These are phyloP conservation scores for Menura novaehollandiae DNA, from an alignment of 2,113 vertebrate genomes.

Conservation along the genomic window DNA sequence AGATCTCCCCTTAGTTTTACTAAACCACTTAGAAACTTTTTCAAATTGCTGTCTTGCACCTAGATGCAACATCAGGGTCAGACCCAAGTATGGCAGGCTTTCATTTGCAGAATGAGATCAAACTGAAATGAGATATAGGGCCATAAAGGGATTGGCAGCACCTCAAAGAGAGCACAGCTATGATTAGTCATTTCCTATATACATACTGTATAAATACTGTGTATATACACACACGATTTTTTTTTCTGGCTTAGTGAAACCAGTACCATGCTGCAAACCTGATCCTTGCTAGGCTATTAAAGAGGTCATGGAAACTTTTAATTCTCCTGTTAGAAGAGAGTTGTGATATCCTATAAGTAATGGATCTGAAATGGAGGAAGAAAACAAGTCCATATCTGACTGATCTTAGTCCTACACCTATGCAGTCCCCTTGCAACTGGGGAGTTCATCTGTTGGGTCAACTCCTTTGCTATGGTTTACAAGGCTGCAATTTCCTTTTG, in stretches of 20 bases:
- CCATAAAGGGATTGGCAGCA: conserved; percentile 18
- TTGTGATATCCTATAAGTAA: not conserved
- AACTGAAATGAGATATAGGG: conserved; percentile 6
- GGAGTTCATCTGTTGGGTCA: not conserved
- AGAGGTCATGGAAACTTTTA: not conserved
- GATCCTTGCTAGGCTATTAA: not conserved
- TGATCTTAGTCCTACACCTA: not conserved
- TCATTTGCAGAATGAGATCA: not conserved
- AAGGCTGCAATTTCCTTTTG: not conserved
- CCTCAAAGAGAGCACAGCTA: conserved; percentile 22
- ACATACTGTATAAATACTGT: not conserved
- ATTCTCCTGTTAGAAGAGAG: not conserved
- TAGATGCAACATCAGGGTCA: not conserved
- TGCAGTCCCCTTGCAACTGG: not conserved
- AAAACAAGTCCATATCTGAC: not conserved
- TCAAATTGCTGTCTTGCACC: not conserved
- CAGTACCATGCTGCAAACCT: not conserved
- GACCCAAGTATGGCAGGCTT: not conserved
- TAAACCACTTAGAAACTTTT: not conserved
- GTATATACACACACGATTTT: fast-evolving
- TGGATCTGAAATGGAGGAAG: not conserved
- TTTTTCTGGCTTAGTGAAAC: not conserved
- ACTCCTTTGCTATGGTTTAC: not conserved
- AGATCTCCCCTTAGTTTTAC: not conserved
- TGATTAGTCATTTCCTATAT: conserved; percentile 49